These are phyloP conservation scores for Pogonocherus hispidulus DNA, from an alignment of 2,888 invertebrate genomes.

Conservation along the genomic window DNA sequence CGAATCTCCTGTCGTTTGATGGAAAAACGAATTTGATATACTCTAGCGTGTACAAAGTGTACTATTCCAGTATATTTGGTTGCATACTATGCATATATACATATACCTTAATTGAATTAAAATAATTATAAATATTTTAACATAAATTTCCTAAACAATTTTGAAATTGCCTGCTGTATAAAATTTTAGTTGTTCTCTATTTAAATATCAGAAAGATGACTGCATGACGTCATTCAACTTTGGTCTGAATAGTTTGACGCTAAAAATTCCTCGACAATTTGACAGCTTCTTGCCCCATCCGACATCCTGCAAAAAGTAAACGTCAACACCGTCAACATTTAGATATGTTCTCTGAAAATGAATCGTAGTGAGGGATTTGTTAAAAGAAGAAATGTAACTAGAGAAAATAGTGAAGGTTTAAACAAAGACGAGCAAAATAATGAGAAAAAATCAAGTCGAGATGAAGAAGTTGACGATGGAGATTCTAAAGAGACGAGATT, in stretches of 20 bases:
- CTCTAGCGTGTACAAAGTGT: too few relatives aligned
- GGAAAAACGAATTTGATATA: too few relatives aligned
- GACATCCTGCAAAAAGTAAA: constrained; percentile 52
- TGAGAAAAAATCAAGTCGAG: constrained; percentile 78
- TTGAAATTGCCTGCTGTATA: too few relatives aligned
- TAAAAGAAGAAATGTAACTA: constrained; percentile 86
- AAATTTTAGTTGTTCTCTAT: too few relatives aligned
- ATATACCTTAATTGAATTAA: too few relatives aligned
- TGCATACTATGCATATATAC: too few relatives aligned
- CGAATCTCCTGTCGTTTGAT: too few relatives aligned
- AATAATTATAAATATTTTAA: too few relatives aligned
- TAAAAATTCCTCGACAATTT: constrained; percentile 11
- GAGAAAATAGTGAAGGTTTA: constrained; percentile 74
- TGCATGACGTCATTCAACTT: background rate
- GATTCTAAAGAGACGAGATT: constrained; percentile 88
- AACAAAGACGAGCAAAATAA: constrained; percentile 73
- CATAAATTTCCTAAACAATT: too few relatives aligned
- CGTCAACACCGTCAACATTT: constrained; percentile 61
- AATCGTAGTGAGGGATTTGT: constrained; percentile 93
- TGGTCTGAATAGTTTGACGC: too few relatives aligned
- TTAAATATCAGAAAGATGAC: too few relatives aligned
- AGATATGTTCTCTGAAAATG: constrained; percentile 72
- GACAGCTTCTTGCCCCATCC: constrained; percentile 11
- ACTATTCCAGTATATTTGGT: background rate
- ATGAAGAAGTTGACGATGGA: constrained; percentile 74